Evolutionary conservation across 2,113 vertebrate species (phyloP).

Genomic region (Hucho hucho): DNA sequence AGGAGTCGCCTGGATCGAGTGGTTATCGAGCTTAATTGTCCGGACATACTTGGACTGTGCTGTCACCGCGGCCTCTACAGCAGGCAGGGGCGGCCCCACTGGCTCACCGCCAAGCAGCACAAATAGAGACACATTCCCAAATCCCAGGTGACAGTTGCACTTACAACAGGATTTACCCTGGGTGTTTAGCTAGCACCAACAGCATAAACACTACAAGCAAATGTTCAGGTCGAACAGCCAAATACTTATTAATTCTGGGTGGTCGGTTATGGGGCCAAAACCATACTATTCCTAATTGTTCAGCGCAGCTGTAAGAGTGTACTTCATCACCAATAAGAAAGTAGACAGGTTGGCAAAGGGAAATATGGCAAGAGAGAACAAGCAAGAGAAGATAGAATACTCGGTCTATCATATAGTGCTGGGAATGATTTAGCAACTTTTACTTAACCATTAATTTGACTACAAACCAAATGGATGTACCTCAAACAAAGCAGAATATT

Average conservation of each 20-base stretch:
- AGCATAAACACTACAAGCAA: conserved; percentile 35
- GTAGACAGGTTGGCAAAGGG: not conserved
- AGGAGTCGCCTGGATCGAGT: conserved; percentile 21
- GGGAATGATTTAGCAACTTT: not conserved
- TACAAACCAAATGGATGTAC: not conserved
- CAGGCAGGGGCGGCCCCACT: conserved; percentile 16
- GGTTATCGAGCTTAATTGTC: conserved; percentile 51
- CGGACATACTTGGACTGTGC: conserved; percentile 30
- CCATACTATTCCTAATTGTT: no score
- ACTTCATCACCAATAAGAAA: not conserved
- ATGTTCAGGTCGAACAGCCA: conserved; percentile 45
- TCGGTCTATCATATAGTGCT: not conserved
- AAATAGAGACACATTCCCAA: conserved; percentile 62
- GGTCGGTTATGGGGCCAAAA: not conserved
- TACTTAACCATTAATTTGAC: not conserved
- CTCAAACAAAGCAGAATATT: not conserved
- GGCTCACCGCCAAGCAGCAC: conserved; percentile 54
- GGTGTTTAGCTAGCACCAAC: conserved; percentile 35
- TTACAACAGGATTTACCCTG: conserved; percentile 18
- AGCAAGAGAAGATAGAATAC: not conserved
- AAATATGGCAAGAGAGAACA: not conserved
- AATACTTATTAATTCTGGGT: conserved; percentile 32
- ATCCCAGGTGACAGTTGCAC: conserved; percentile 54
- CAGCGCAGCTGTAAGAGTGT: not conserved
- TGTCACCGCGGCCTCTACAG: conserved; percentile 42